Evolutionary conservation across 2,113 vertebrate genomes (phyloP).

Genomic region (Galbula dea): DNA sequence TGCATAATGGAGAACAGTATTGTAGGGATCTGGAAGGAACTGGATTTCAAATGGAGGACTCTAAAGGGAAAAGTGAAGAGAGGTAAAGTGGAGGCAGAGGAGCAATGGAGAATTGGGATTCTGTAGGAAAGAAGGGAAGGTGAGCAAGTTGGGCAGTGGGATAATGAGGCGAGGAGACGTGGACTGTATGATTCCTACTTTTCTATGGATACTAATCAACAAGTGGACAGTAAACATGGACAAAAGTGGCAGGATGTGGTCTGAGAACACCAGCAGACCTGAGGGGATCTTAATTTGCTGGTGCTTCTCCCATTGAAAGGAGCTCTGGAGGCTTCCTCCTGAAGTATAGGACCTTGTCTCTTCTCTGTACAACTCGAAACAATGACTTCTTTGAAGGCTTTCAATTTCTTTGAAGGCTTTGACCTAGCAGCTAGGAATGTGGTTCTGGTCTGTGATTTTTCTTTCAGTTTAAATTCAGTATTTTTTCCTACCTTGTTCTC

Average conservation of each 20-base stretch:
- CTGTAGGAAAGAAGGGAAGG: neutral
- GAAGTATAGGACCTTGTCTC: neutral
- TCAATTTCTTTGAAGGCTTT: neutral
- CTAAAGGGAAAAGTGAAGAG: neutral
- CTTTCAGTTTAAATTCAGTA: neutral
- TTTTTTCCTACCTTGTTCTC: neutral
- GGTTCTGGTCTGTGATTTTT: neutral
- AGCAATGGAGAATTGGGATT: neutral
- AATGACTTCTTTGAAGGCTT: neutral
- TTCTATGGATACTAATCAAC: neutral
- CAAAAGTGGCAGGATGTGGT: neutral
- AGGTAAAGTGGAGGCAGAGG: neutral
- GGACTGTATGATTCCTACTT: neutral
- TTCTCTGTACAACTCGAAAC: neutral
- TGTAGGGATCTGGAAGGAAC: neutral
- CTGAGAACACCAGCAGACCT: neutral
- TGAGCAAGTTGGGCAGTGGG: accelerated
- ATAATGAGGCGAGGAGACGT: neutral
- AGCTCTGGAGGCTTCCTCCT: neutral
- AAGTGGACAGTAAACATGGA: neutral
- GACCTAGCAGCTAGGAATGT: neutral
- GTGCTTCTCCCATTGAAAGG: neutral
- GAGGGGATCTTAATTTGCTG: neutral
- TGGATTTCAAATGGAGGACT: neutral
- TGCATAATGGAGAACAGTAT: neutral